Base-by-base conservation (phyloP, 2,888 invertebrate species). In the Temnothorax rugatulus region DNA sequence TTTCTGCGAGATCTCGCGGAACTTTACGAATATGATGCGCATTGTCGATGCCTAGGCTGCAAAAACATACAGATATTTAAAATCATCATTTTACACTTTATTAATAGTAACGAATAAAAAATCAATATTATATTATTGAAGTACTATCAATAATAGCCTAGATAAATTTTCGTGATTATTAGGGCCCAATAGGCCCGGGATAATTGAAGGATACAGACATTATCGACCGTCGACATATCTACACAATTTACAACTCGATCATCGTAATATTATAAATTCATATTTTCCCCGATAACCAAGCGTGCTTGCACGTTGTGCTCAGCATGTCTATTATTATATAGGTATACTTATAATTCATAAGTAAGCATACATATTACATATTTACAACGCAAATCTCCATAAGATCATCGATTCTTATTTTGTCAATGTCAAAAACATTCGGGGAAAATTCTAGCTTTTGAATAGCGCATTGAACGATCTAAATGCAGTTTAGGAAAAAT, bases 1-100 rank as follows among this genome's bases (percentile, higher is more conserved):
- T 88, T 95, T 95, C 83, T 94, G 94, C 63, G 95, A 93, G 64
- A 96, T 94, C 88, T 95, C 94, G 15, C 95, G 91, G 38, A 96
- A 92, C 91, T 93, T 95, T 76, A 95, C 94, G 63, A 95, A 92
- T 47, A 94, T 83, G 8, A 93, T 90, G 83, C 94, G 92, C 94
- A 94, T 94, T 74, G 89, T 90, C n/a, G 41, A 21, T 50, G 38
- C 34, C 9, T 38, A 25, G 25, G 44, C 76, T 75, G 52, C 34
- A 69, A n/a, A 54, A 57, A 54, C 8, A 13, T 21, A 41, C 4
- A 13, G 1, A 68, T 38, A 5, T 21, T 13, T 44, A 0, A 2
- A 38, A 38, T 68, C 15, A 21, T 8, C 0, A 25, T 47, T 68
- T 47, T 64, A 34, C 4, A 2, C 18, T 66, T 50, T 50, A 61